A percentile compares a stretch with the other conserved stretches of the same genome.
phyloP scores from a whole-genome alignment of 1,140 invertebrate genomes.

The Leptopilina clavipes region DNA sequence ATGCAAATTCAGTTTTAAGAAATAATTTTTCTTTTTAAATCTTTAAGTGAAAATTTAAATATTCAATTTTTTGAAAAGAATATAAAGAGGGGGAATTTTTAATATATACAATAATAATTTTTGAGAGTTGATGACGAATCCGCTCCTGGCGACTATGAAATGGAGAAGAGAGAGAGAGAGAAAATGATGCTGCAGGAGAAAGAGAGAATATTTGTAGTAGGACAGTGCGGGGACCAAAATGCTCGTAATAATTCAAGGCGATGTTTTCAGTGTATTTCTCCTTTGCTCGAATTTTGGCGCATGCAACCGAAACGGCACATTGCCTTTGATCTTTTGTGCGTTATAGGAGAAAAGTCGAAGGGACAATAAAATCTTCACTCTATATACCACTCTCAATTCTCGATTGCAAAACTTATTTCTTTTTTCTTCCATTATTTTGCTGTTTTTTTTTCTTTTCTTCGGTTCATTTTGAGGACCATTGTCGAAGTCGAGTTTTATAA shows the following conservation, averaged over 20 bases:
- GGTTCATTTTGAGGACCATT: not conserved
- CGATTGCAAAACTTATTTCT: not conserved
- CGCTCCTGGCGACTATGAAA: slow-evolving; percentile 7
- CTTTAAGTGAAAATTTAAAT: no score
- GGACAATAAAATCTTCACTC: not conserved
- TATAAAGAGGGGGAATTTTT: no score
- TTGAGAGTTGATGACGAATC: not conserved
- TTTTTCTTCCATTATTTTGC: not conserved
- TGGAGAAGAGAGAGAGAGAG: slow-evolving; percentile 25
- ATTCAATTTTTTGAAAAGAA: no score
- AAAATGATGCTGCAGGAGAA: slow-evolving; percentile 22
- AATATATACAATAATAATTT: not conserved
- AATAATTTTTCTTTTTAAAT: no score
- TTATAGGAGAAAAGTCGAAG: slow-evolving; percentile 19
- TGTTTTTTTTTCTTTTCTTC: not conserved
- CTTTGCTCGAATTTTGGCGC: slow-evolving; percentile 10
- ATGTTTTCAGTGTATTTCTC: slow-evolving; percentile 34
- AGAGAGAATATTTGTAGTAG: slow-evolving; percentile 38
- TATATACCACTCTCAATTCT: not conserved
- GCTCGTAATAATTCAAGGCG: slow-evolving; percentile 46
- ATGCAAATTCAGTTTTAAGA: no score
- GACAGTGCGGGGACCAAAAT: slow-evolving; percentile 19
- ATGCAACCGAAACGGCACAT: slow-evolving; percentile 37
- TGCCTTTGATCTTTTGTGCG: slow-evolving; percentile 51
- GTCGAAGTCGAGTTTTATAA: slow-evolving; percentile 9